Evolutionary conservation across 2,888 invertebrate species (phyloP), one percentile per base, ranked within the genome.

Genomic region (Zaprionus obscuricornis): DNA sequence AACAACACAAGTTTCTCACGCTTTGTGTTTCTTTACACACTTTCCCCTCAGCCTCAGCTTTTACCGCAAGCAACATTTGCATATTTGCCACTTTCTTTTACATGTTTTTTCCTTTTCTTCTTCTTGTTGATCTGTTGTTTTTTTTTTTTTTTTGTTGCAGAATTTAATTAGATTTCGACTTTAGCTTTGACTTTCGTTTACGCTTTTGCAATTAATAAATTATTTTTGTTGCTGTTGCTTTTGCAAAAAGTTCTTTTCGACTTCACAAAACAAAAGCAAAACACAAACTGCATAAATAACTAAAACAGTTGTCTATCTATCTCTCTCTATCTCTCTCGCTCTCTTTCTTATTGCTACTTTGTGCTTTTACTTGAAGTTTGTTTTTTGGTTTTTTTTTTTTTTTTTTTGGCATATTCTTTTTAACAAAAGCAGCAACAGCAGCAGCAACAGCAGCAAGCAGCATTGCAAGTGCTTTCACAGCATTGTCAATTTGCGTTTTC

Each of bases 181-280:
- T 40, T 10, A 13, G n/a, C n/a, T n/a, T n/a, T n/a, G n/a, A n/a
- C n/a, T n/a, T n/a, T 13, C 59, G 36, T 40, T 46, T 8, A 18
- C 29, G 20, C 13, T 56, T 39, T 49, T 24, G 54, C 64, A 64
- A 69, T 75, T 69, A 76, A 73, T 73, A 69, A 69, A 49, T 45
- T 51, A 62, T 50, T 65, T 62, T 47, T 24, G n/a, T n/a, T n/a
- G n/a, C n/a, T n/a, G n/a, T n/a, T 26, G 20, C 39, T 47, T 47
- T 43, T 34, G 20, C 33, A 42, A 43, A 60, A 59, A 54, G 51
- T 40, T 52, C 33, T 36, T 40, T 17, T 31, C 40, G 37, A 52
- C n/a, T n/a, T n/a, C n/a, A n/a, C n/a, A n/a, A n/a, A n/a, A n/a
- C n/a, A n/a, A n/a, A n/a, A n/a, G n/a, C n/a, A n/a, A n/a, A n/a